Evolutionary conservation across 2,888 invertebrate genomes (phyloP).

Genomic region (Pollenia angustigena): DNA sequence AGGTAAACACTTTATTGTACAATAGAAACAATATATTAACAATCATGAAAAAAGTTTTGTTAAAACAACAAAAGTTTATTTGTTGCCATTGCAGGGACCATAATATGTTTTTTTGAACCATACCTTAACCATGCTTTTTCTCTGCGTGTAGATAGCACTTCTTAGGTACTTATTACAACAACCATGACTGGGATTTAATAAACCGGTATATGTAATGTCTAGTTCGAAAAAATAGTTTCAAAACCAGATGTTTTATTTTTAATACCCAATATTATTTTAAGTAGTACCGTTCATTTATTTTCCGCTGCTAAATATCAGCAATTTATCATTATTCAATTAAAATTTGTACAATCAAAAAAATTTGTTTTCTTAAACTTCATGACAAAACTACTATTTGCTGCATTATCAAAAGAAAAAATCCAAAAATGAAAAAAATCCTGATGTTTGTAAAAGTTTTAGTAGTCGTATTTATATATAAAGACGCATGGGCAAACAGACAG

Average conservation of each 20-base stretch:
- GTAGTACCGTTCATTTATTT: slow-evolving; percentile 7
- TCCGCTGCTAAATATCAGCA: slow-evolving; percentile 37
- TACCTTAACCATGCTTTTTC: too few relatives aligned
- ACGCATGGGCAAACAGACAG: not conserved
- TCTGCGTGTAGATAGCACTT: too few relatives aligned
- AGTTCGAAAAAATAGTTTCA: not conserved
- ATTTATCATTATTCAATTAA: slow-evolving; percentile 58
- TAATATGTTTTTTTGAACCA: too few relatives aligned
- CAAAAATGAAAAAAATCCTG: slow-evolving; percentile 42
- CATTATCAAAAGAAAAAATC: slow-evolving; percentile 16
- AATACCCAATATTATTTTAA: not conserved
- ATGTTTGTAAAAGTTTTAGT: slow-evolving; percentile 17
- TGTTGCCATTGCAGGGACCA: too few relatives aligned
- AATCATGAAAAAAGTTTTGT: too few relatives aligned
- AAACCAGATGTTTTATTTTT: slow-evolving; percentile 27
- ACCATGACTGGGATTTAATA: too few relatives aligned
- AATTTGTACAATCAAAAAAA: slow-evolving; percentile 36
- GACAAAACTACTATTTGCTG: slow-evolving; percentile 61
- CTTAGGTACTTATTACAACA: too few relatives aligned
- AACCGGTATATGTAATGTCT: too few relatives aligned
- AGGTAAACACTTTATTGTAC: too few relatives aligned
- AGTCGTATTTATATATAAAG: slow-evolving; percentile 13
- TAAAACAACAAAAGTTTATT: too few relatives aligned
- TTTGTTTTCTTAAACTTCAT: slow-evolving; percentile 53
- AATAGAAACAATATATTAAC: too few relatives aligned